Evolutionary conservation across 2,797 vertebrate species (phyloP), one percentile per base, ranked within the genome.

Genomic region (Epinephelus malabaricus): DNA sequence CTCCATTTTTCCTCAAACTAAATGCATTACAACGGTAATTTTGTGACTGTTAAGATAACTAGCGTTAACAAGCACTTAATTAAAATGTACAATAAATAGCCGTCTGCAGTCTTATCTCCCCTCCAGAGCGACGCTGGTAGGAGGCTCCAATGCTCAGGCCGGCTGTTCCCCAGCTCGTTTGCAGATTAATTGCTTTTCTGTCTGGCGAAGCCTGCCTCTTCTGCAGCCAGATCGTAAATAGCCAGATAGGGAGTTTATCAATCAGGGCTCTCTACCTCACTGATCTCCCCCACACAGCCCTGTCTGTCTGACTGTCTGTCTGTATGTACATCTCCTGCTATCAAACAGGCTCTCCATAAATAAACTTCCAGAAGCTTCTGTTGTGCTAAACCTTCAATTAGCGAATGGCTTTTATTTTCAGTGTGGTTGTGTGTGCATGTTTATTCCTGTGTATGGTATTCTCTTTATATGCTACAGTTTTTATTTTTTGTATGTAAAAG

Each of bases 11-110:
- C 95, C 96, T 98, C 96, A 97, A 97, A 98, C 97, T 97, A 98
- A 98, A 98, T 97, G 96, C 97, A 98, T 98, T 98, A 98, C 97
- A 98, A 98, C 97, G 96, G 97, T 99, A 98, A 98, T 99, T 99
- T 99, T 99, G 98, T 98, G 97, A 98, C 98, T 97, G 97, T 98
- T 98, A 99, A 98, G 98, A 99, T 98, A 98, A 98, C 97, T 97
- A 97, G 97, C 97, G 97, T 98, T 99, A 99, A 99, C 98, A 99
- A 99, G 97, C 97, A 97, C 98, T 99, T 99, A 99, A 99, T 99
- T 99, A 99, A 99, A 99, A 99, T 96, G 97, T 99, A 98, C 97
- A 98, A 99, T 98, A 98, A 99, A 99, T 98, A 97, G 97, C 96
- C 97, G 96, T 96, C 97, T 96, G 95, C 96, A 95, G 97, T 94